These are phyloP conservation scores for Muscina levida DNA, from an alignment of 2,888 invertebrate species.

Conservation along the genomic window DNA sequence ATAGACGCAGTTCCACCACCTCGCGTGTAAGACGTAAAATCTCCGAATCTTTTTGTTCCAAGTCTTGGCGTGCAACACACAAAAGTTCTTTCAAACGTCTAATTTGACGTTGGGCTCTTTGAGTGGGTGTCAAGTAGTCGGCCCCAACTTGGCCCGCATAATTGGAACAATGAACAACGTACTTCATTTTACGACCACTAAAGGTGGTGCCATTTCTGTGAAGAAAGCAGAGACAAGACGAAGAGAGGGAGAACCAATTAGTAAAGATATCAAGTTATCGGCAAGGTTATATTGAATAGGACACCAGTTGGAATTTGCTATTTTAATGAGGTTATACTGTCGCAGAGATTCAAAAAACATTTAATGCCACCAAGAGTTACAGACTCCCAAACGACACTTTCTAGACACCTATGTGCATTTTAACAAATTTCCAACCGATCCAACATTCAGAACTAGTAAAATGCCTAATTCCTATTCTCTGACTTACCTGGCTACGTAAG, in stretches of 20 bases:
- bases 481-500: conserved; percentile 86
- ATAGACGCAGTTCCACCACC: conserved; percentile 89
- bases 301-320: not conserved
- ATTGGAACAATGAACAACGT: conserved; percentile 92
- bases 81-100: conserved; percentile 87
- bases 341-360: no score
- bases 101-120: conserved; percentile 90
- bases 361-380: no score
- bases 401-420: no score
- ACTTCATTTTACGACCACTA: conserved; percentile 86
- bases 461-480: not conserved
- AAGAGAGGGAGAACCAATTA: no score
- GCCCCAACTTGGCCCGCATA: conserved; percentile 88
- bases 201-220: conserved; percentile 85
- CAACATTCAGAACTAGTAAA: no score
- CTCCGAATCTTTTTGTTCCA: conserved; percentile 91
- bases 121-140: conserved; percentile 93
- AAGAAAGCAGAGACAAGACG: not conserved
- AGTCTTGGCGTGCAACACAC: conserved; percentile 86
- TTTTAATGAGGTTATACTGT: not conserved
- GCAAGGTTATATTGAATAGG: not conserved
- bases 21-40: conserved; percentile 86
- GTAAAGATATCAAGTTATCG: no score
- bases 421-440: no score
- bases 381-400: no score